Base-by-base conservation (phyloP, 2,113 vertebrate species). In the Apodemus speciosus region DNA sequence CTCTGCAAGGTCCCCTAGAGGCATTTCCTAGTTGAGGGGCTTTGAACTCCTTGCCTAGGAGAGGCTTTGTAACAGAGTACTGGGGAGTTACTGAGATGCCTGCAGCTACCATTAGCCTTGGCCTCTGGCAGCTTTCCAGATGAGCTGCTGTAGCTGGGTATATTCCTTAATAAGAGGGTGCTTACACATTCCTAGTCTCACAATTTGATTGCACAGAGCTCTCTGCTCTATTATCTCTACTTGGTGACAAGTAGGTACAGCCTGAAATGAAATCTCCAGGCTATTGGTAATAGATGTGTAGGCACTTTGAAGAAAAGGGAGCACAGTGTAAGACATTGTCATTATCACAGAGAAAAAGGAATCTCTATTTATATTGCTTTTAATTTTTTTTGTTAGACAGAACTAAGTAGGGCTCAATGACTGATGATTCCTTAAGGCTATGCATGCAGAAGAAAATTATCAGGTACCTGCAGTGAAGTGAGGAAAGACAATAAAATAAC, bases 251-350 rank as follows among this genome's bases (percentile, higher is more conserved):
- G 91, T 94, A 94, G 92, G 76, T 90, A 3, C 66, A 95, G 85
- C 71, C 73, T 73, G 68, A 96, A 97, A 95, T 97, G 92, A 71
- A 94, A 85, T 96, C 89, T 97, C 64, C 32, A 91, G 97, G 95
- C 92, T 96, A 91, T 68, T 91, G 84, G 86, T 95, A 96, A 96
- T 97, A 92, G 90, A 95, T 58, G 56, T 88, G 85, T 72, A 93
- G 92, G 68, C 40, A 95, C 85, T 93, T 93, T 73, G 92, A 96
- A 95, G 66, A 72, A 53, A 77, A 93, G 56, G 75, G 32, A 95
- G 83, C 0, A 0, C 46, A 86, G 60, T 88, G 93, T 68, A 94
- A 96, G 90, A 38, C 35, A 86, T 92, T 88, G 90, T 94, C 94
- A 95, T 95, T 94, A 92, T 88, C 40, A 84, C 56, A n/a, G 38